These are phyloP conservation scores for Microtus ochrogaster DNA, from an alignment of 2,113 vertebrate species.

Conservation along the genomic window DNA sequence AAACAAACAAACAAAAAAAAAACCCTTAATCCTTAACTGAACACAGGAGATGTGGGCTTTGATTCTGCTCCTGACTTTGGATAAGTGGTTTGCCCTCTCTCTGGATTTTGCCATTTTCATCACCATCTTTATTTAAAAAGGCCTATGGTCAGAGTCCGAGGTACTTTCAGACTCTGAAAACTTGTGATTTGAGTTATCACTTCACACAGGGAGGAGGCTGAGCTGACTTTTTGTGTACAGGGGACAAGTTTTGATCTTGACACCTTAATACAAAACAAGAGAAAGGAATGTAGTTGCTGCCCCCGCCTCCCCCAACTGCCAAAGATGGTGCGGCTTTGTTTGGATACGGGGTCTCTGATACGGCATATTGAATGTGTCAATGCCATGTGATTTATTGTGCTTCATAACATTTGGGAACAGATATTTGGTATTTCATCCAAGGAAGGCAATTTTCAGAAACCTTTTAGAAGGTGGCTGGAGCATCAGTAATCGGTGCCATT, in stretches of 20 bases:
- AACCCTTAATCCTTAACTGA: neutral
- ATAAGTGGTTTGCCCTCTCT: neutral
- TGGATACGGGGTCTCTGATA: conserved; percentile 77
- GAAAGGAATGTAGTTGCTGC: conserved; percentile 64
- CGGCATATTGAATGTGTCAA: conserved; percentile 82
- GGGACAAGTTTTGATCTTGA: conserved; percentile 56
- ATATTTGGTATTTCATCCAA: conserved; percentile 84
- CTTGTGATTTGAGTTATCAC: conserved; percentile 59
- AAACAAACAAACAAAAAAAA: no score
- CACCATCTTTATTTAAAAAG: conserved; percentile 2
- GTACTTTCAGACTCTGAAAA: conserved; percentile 57
- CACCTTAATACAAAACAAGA: conserved; percentile 69
- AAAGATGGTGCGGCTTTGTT: conserved; percentile 71
- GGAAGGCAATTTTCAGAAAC: conserved; percentile 83
- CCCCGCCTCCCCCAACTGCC: neutral
- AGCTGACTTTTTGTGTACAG: conserved; percentile 64
- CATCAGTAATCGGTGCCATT: conserved; percentile 79
- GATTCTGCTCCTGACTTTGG: neutral
- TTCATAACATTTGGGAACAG: conserved; percentile 83
- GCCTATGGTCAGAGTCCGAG: neutral
- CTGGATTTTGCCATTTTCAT: neutral
- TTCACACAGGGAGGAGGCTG: conserved; percentile 39
- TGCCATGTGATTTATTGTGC: conserved; percentile 82
- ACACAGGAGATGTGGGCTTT: neutral
- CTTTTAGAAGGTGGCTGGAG: conserved; percentile 81